Evolutionary conservation across 2,113 vertebrate species (phyloP), one percentile per base, ranked within the genome.

Genomic region (Strix aluco): DNA sequence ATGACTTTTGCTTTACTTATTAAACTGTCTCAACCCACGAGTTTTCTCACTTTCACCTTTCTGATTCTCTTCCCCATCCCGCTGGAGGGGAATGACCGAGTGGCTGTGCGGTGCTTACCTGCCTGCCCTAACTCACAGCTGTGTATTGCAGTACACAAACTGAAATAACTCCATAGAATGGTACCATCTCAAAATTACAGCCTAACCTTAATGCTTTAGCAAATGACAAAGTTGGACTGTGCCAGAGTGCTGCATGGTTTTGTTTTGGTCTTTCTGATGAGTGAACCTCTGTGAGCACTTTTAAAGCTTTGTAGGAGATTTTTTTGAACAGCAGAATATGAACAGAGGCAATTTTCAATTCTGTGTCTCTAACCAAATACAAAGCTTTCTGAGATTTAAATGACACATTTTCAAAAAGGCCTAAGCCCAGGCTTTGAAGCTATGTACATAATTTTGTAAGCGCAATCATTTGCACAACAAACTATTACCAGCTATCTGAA

Each of bases 401-500:
- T 89, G 86, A 88, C 73, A 85, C 46, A 59, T 95, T 97, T 95
- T 90, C 90, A 82, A 91, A 95, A 77, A 86, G 72, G 87, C 52
- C 86, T 81, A 25, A 87, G 73, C 69, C 42, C 62, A 88, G 79
- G 49, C 94, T 97, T 97, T 96, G 92, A 95, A 93, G 93, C 69
- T 94, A 47, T 46, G 80, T 94, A 82, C 69, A 69, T 94, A 81
- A 95, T 92, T 90, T 91, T 92, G 42, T 81, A 55, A 95, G 66
- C 8, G 0, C 59, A 82, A 66, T 96, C 84, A 95, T 97, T 94
- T 96, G 87, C 94, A 96, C 94, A 96, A 95, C 86, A 96, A 96
- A 97, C 96, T 92, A 91, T 95, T 95, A 96, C 75, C 79, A 94
- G 91, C 90, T 95, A 94, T 97, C 92, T 96, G 96, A 96, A 97